phyloP scores from a whole-genome alignment of 2,113 vertebrate species.

The Capra hircus region DNA sequence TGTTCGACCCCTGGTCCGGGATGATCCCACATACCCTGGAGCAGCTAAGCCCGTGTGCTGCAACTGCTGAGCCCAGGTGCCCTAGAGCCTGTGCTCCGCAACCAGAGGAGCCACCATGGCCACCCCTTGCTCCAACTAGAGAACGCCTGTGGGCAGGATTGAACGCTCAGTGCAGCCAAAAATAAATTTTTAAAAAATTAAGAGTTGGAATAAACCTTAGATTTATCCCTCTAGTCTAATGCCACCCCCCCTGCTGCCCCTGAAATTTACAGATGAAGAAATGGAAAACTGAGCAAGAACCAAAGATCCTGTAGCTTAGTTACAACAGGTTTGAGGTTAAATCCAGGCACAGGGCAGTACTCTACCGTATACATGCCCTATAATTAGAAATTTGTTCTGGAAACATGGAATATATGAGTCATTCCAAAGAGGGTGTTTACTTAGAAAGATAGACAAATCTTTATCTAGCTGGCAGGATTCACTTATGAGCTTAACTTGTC shows the following conservation, averaged over 20 bases:
- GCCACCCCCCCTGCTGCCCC: rapidly evolving
- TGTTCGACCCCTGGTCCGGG: not conserved
- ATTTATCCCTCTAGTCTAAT: not conserved
- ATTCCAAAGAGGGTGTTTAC: not conserved
- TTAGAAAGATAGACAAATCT: not conserved
- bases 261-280: not conserved
- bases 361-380: not conserved
- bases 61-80: not conserved
- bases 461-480: not conserved
- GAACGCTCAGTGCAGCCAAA: not conserved
- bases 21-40: not conserved
- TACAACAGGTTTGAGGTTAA: not conserved
- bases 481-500: not conserved
- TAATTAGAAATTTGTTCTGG: not conserved
- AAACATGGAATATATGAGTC: not conserved
- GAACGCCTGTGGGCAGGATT: not conserved
- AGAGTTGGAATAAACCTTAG: not conserved
- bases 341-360: not conserved
- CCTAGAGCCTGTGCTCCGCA: not conserved
- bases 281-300: not conserved
- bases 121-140: not conserved
- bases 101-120: not conserved
- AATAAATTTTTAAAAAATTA: not conserved
- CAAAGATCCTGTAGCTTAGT: not conserved
- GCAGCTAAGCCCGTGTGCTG: not conserved